Evolutionary conservation across 2,888 invertebrate species (phyloP).

Genomic region (Magallana nippona): DNA sequence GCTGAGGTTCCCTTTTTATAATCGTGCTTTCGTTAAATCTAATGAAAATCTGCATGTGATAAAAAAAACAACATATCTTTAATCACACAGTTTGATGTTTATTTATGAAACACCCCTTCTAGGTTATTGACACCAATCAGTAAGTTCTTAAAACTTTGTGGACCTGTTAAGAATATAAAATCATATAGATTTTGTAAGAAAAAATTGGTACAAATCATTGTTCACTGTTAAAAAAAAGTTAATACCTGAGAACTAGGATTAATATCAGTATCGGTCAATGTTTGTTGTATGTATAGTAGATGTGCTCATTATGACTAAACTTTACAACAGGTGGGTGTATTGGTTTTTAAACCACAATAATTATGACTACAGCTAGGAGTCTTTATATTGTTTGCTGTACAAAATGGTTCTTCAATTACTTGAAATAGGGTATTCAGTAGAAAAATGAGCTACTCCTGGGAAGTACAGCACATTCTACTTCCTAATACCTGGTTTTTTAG

Average conservation of each 20-base stretch:
- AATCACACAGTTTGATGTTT: too few relatives aligned
- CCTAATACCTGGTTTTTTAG: not conserved
- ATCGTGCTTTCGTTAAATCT: not conserved
- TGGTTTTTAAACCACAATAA: not conserved
- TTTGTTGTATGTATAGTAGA: too few relatives aligned
- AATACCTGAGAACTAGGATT: too few relatives aligned
- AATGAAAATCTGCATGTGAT: not conserved
- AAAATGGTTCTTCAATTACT: not conserved
- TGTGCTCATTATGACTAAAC: not conserved
- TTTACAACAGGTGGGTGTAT: not conserved
- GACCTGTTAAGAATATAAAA: too few relatives aligned
- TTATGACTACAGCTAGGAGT: not conserved
- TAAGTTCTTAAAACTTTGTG: too few relatives aligned
- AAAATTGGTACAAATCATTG: too few relatives aligned
- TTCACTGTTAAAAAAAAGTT: too few relatives aligned
- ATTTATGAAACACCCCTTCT: too few relatives aligned
- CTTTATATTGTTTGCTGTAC: not conserved
- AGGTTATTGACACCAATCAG: too few relatives aligned
- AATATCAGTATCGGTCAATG: too few relatives aligned
- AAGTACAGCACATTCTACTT: not conserved
- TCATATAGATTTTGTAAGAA: too few relatives aligned
- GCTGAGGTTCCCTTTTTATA: not conserved
- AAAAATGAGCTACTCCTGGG: not conserved
- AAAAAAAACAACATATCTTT: not conserved
- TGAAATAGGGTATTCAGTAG: too few relatives aligned